These are phyloP conservation scores for Cranoglanis bouderius DNA, from an alignment of 2,113 vertebrate genomes.

Conservation along the genomic window DNA sequence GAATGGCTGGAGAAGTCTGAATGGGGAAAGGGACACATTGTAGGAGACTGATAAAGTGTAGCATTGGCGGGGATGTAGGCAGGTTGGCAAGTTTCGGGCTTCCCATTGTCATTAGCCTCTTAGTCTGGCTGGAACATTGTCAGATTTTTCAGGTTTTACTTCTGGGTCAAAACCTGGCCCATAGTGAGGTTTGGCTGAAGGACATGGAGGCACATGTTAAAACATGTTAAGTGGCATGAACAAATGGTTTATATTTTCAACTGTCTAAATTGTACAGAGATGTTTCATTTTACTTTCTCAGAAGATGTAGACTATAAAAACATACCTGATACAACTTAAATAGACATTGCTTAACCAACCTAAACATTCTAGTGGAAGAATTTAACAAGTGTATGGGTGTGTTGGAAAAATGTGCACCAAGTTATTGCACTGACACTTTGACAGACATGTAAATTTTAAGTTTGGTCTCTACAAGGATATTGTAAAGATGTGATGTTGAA, in stretches of 20 bases:
- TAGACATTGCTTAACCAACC: background rate
- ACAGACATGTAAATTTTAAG: conserved; percentile 9
- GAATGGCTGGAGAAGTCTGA: conserved; percentile 28
- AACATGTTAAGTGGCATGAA: background rate
- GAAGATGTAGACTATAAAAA: background rate
- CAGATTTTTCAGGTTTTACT: background rate
- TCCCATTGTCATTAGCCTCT: conserved; percentile 19
- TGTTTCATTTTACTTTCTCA: background rate
- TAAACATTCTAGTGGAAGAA: background rate
- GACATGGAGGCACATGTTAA: background rate
- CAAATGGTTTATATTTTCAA: background rate
- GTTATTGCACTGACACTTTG: background rate
- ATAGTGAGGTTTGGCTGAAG: background rate
- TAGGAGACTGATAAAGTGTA: conserved; percentile 37
- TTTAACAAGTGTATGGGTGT: background rate
- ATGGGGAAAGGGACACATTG: conserved; percentile 14
- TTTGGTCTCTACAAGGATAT: background rate
- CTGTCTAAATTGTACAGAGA: too few relatives aligned
- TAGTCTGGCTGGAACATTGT: background rate
- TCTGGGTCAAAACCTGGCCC: conserved; percentile 1
- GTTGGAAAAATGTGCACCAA: background rate
- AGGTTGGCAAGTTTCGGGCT: conserved; percentile 3
- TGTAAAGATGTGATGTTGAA: background rate
- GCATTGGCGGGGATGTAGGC: background rate
- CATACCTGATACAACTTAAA: background rate